Evolutionary conservation across 2,113 vertebrate species (phyloP).

Genomic region (Cettia cetti): DNA sequence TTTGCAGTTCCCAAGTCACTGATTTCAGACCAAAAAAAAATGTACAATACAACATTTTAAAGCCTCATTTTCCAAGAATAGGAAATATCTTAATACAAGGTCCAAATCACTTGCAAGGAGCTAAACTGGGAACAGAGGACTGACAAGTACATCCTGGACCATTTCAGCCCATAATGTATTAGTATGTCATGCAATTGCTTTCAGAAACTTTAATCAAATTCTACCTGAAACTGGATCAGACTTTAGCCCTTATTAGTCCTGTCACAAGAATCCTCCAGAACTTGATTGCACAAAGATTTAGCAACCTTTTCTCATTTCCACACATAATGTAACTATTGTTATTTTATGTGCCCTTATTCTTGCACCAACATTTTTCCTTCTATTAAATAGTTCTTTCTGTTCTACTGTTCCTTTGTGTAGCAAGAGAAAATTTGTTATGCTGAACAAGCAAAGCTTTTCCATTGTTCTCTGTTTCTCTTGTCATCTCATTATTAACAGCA

Average conservation of each 20-base stretch:
- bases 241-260: background rate
- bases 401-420: slow-evolving; percentile 16
- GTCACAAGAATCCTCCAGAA: background rate
- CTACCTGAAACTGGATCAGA: background rate
- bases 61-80: background rate
- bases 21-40: background rate
- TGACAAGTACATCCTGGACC: background rate
- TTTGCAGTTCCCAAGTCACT: background rate
- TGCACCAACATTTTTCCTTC: slow-evolving; percentile 27
- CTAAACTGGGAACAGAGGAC: background rate
- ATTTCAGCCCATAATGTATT: background rate
- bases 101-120: background rate
- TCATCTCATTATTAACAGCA: slow-evolving; percentile 20
- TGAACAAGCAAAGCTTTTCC: background rate
- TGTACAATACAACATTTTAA: background rate
- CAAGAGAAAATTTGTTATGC: slow-evolving; percentile 33
- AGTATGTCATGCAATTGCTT: background rate
- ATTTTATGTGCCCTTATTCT: background rate
- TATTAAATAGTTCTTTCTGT: slow-evolving; percentile 1
- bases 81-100: background rate
- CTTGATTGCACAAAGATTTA: background rate
- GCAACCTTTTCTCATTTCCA: background rate
- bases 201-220: background rate
- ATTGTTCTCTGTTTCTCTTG: slow-evolving; percentile 39
- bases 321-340: background rate